These are phyloP conservation scores for Lasiurus borealis DNA, from an alignment of 2,113 vertebrate genomes.

Conservation along the genomic window DNA sequence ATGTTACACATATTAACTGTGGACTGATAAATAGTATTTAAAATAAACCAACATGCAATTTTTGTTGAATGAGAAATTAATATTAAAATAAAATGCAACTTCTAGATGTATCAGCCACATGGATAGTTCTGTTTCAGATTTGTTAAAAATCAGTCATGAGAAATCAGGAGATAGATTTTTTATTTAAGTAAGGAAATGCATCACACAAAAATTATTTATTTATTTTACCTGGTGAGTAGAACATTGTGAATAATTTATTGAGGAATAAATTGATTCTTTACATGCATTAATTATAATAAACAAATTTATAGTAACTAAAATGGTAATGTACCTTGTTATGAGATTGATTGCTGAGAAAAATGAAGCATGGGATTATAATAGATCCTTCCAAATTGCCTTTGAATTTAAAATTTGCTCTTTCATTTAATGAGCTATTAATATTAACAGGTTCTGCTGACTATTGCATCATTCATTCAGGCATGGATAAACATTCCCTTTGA, in stretches of 20 bases:
- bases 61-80: slow-evolving; percentile 48
- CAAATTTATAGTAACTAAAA: slow-evolving; percentile 83
- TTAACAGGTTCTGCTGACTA: slow-evolving; percentile 83
- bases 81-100: slow-evolving; percentile 53
- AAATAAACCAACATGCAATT: slow-evolving; percentile 45
- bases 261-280: slow-evolving; percentile 85
- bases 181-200: slow-evolving; percentile 77
- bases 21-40: slow-evolving; percentile 25
- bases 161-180: slow-evolving; percentile 67
- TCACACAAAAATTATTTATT: slow-evolving; percentile 83
- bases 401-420: slow-evolving; percentile 83
- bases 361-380: slow-evolving; percentile 62
- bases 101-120: not conserved
- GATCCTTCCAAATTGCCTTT: slow-evolving; percentile 72
- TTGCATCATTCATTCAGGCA: slow-evolving; percentile 70
- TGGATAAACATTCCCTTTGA: slow-evolving; percentile 72
- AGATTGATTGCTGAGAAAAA: slow-evolving; percentile 83
- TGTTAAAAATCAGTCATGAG: slow-evolving; percentile 70
- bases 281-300: slow-evolving; percentile 86
- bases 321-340: slow-evolving; percentile 79
- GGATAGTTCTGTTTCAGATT: slow-evolving; percentile 45
- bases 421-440: slow-evolving; percentile 88
- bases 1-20: slow-evolving; percentile 44
- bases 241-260: slow-evolving; percentile 86
- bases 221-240: slow-evolving; percentile 80